Conservation (phyloP, 2,888 invertebrate genomes). For the Drepanosiphum platanoidis region DNA sequence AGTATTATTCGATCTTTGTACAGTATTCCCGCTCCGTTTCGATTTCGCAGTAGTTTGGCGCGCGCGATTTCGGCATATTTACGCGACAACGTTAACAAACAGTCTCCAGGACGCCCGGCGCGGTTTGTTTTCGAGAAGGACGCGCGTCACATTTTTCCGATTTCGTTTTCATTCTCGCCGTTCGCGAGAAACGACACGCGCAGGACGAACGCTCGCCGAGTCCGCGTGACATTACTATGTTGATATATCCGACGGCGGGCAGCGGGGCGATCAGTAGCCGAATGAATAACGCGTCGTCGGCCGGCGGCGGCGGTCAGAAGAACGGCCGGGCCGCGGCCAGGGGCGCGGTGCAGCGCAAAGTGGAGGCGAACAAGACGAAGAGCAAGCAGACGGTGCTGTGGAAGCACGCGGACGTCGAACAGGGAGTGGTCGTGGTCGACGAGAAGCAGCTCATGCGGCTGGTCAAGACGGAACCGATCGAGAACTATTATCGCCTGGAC, state of each 20-base stretch:
- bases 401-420: constrained; percentile 69
- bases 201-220: background rate
- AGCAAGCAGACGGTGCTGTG: constrained; percentile 67
- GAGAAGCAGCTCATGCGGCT: constrained; percentile 69
- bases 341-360: constrained; percentile 49
- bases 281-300: constrained; percentile 42
- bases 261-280: constrained; percentile 58
- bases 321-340: constrained; percentile 48
- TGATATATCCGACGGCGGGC: constrained; percentile 61
- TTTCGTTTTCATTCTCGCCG: background rate
- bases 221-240: constrained; percentile 44
- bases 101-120: background rate
- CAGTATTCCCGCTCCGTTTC: too few relatives aligned
- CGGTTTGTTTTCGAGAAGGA: background rate
- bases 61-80: background rate
- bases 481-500: constrained; percentile 70
- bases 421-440: constrained; percentile 69
- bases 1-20: too few relatives aligned
- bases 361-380: constrained; percentile 62
- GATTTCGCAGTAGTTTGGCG: background rate
- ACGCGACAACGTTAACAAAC: background rate
- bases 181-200: background rate
- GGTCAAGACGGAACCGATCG: constrained; percentile 70
- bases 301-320: constrained; percentile 10
- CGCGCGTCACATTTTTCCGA: background rate